Evolutionary conservation across 64 coral and sea anemone genomes (phyloP), one percentile per base, ranked within the genome.

Genomic region (Stichodactyla helianthus): DNA sequence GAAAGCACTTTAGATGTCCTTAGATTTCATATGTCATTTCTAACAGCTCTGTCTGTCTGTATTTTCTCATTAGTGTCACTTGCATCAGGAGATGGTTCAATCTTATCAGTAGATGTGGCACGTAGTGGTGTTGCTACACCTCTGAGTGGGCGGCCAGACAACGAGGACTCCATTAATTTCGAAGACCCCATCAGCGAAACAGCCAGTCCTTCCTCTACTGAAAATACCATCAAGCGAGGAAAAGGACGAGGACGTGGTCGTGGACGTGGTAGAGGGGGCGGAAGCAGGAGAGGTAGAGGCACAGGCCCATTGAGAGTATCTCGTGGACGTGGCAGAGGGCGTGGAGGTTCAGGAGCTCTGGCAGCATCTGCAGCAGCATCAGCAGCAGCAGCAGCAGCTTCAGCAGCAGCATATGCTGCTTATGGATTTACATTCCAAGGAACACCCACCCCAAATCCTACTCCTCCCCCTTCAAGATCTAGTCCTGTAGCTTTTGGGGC

Each of bases 371-470:
- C 97, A 13, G 97, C 97, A 0, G 97, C 97, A 27, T 95, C 93
- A 4, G 97, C 97, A 18, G 97, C 93, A 12, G 97, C 97, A 5
- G 97, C 97, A 5, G 97, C 97, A 1, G 97, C 93, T 0, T 99
- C 97, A 59, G 97, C 97, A 51, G 97, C 97, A 15, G 97, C 97
- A 0, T 99, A 99, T 84, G 97, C 93, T 15, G 93, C 93, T 14
- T 99, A 99, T 54, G 97, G 97, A 15, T 99, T 99, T 62, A 93
- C 93, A 5, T 99, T 95, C 83, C 97, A 99, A 86, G 97, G 93
- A 51, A 95, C 90, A 11, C 20, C 70, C 14, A 89, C 97, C 18
- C 91, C 90, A 25, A 94, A 84, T 60, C 89, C 92, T 11, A 92
- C 97, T 15, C 97, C 93, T 70, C 93, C 97, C 14, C 90, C 97